phyloP scores from a whole-genome alignment of 2,888 invertebrate genomes.

The Dendrolimus houi region DNA sequence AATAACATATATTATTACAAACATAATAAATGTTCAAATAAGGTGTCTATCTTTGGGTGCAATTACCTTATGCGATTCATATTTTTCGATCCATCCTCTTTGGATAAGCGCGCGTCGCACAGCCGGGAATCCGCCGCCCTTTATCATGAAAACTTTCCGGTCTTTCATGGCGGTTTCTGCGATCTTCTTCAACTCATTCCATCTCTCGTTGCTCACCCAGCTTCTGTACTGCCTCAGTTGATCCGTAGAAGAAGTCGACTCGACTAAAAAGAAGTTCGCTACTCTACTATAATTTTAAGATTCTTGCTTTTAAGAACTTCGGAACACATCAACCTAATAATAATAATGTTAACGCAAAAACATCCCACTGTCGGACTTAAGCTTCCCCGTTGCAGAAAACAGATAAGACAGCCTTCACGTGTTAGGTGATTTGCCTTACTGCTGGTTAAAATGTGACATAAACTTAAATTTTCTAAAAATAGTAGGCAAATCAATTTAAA shows the following conservation, averaged over 20 bases:
- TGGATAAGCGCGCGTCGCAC: constrained; percentile 81
- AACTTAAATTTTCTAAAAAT: no score
- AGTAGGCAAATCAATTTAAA: no score
- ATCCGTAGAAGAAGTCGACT: constrained; percentile 48
- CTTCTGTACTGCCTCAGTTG: constrained; percentile 64
- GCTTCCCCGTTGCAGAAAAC: no score
- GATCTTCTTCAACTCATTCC: constrained; percentile 78
- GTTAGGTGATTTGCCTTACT: no score
- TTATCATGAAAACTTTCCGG: constrained; percentile 81
- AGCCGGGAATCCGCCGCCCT: constrained; percentile 83
- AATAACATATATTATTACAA: no score
- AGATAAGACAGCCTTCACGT: no score
- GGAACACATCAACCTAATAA: no score
- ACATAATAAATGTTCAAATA: no score
- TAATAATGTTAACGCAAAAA: no score
- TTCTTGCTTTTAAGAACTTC: no score
- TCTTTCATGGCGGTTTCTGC: constrained; percentile 81
- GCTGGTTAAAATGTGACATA: no score
- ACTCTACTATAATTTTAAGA: not conserved
- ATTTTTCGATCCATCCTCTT: constrained; percentile 85
- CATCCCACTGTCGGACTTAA: no score
- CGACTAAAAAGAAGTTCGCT: constrained; percentile 11
- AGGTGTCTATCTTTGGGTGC: not conserved
- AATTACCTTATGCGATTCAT: constrained; percentile 66
- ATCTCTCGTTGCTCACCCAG: constrained; percentile 80